phyloP scores from a whole-genome alignment of 2,888 invertebrate genomes.

The Synanthedon tipuliformis region DNA sequence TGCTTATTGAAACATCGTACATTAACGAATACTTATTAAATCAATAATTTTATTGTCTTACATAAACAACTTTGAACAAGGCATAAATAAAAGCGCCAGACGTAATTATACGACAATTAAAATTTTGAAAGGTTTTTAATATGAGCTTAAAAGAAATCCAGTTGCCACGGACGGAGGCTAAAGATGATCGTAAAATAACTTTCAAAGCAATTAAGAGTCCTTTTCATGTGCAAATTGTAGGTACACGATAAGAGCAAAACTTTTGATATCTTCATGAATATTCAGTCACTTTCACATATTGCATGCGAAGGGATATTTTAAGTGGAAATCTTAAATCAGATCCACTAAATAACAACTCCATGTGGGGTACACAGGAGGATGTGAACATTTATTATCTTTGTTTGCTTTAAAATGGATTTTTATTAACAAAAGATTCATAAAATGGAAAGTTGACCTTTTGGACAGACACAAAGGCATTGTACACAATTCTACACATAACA shows the following conservation, averaged over 20 bases:
- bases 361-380: conserved; percentile 18
- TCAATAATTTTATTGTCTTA: no score
- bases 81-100: no score
- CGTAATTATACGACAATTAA: no score
- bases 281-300: conserved; percentile 47
- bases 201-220: conserved; percentile 42
- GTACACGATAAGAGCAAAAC: conserved; percentile 29
- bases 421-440: conserved; percentile 36
- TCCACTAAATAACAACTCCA: conserved; percentile 18
- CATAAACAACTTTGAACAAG: no score
- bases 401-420: conserved; percentile 38
- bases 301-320: conserved; percentile 33
- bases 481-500: conserved; percentile 11
- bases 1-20: no score
- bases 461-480: conserved; percentile 18
- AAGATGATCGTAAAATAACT: conserved; percentile 36
- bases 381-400: conserved; percentile 21
- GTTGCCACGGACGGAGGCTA: not conserved
- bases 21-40: no score
- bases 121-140: not conserved
- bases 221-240: conserved; percentile 33
- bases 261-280: conserved; percentile 51
- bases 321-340: conserved; percentile 9
- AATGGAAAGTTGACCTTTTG: conserved; percentile 47
- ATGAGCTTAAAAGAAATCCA: not conserved